These are phyloP conservation scores for Melanotaenia maccullochi DNA, from an alignment of 2,797 vertebrate genomes.

Conservation along the genomic window DNA sequence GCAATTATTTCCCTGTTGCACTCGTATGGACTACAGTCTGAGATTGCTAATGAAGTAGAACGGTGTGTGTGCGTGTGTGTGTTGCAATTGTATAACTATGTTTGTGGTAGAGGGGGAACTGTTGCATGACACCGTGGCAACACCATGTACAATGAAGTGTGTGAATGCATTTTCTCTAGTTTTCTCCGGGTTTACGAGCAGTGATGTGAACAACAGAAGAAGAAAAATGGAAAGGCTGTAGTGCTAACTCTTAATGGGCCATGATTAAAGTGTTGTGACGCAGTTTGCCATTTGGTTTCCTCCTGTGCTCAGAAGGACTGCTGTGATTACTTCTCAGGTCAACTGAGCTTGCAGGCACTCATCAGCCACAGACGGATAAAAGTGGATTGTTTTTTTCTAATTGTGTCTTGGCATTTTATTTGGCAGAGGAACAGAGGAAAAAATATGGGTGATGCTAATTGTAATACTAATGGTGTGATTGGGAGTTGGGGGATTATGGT, in stretches of 20 bases:
- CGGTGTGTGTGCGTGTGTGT: constrained; percentile 13
- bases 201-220: constrained; percentile 20
- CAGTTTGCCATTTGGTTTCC: constrained; percentile 55
- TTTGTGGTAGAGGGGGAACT: background rate
- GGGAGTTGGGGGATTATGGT: constrained; percentile 35
- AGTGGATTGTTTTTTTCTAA: background rate
- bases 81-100: constrained; percentile 11
- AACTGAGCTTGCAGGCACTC: constrained; percentile 42
- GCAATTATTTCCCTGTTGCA: constrained; percentile 59
- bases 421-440: background rate
- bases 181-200: constrained; percentile 29
- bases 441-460: constrained; percentile 13
- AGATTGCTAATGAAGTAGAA: constrained; percentile 46
- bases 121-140: background rate
- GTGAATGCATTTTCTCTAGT: constrained; percentile 1
- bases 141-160: constrained; percentile 6
- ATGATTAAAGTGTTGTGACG: constrained; percentile 71
- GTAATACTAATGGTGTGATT: constrained; percentile 29
- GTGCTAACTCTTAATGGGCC: constrained; percentile 44
- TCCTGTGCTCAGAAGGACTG: constrained; percentile 52
- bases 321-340: constrained; percentile 61
- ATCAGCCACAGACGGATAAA: constrained; percentile 35
- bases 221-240: constrained; percentile 16
- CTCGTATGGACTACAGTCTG: constrained; percentile 28
- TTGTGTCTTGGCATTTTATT: constrained; percentile 3